Conservation (phyloP, 2,113 vertebrate species). For the Bubalus kerabau region DNA sequence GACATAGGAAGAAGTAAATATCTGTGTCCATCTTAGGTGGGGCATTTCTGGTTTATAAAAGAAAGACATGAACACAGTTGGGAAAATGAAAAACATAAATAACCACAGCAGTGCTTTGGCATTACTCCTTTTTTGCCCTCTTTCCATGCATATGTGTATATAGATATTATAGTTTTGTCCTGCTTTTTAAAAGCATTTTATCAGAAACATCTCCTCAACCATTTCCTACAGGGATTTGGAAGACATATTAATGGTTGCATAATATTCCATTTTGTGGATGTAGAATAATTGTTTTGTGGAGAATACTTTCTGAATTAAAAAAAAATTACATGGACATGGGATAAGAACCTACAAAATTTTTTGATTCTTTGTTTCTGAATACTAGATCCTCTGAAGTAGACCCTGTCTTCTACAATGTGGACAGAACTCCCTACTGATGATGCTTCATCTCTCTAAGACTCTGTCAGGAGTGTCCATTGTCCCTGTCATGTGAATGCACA, state of each 20-base stretch:
- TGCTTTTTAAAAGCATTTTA: neutral
- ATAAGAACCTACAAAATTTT: neutral
- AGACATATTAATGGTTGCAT: neutral
- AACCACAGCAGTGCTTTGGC: neutral
- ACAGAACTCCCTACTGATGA: neutral
- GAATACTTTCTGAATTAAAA: neutral
- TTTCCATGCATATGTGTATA: neutral
- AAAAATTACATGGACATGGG: neutral
- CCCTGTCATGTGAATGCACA: neutral
- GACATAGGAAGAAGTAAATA: neutral
- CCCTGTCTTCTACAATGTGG: neutral
- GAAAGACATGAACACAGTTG: neutral
- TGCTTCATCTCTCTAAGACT: neutral
- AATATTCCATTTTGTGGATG: neutral
- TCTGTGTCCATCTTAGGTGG: neutral
- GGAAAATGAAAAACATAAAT: neutral
- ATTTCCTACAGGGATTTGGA: neutral
- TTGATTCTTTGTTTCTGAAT: neutral
- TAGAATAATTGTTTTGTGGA: neutral
- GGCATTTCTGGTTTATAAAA: neutral
- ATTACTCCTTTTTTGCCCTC: neutral
- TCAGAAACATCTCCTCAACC: neutral
- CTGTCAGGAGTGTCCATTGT: neutral
- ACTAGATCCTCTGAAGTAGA: neutral
- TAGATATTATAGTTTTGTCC: constrained; percentile 6